Evolutionary conservation across 2,113 vertebrate species (phyloP), one percentile per base, ranked within the genome.

Genomic region (Melanostigma gelatinosum): DNA sequence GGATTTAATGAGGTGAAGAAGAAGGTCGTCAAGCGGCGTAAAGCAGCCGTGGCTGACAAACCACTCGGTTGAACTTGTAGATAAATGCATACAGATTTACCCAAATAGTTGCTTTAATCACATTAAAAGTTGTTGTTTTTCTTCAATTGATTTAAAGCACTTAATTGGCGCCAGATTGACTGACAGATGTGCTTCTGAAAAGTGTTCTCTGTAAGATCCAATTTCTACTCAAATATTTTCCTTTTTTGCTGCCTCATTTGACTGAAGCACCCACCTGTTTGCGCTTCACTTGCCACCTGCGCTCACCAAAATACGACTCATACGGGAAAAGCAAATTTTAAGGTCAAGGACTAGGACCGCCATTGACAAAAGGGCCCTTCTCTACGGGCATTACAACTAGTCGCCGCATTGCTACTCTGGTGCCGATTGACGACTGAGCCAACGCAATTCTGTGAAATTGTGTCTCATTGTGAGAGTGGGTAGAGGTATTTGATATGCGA

Each of bases 1-100:
- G 27, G 60, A 60, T 72, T 81, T 57, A 82, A 69, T 82, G n/a
- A 69, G 65, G 66, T 40, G 20, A 64, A 40, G 44, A 18, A 65
- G 57, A 52, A 44, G 44, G 20, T 44, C 71, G 69, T 74, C 38
- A 63, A 67, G 66, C 72, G 27, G 68, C 52, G 9, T 13, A n/a
- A 42, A 73, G 58, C 64, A 38, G 42, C 67, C 48, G 42, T 29
- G 44, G 18, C 54, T 16, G 32, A 29, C 18, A 50, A 42, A 67
- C 8, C 42, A 54, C 42, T 52, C 8, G 6, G 7, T 0, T 57
- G 15, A 65, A 66, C 48, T 65, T 20, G 46, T 11, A 57, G 20
- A 61, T 57, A 16, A 48, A 27, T 57, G 50, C 16, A 58, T n/a
- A 32, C 10, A 34, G 11, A 74, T 71, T 58, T 38, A 29, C 12